Evolutionary conservation across 2,797 vertebrate genomes (phyloP), one percentile per base, ranked within the genome.

Genomic region (Serranus cabrilla): DNA sequence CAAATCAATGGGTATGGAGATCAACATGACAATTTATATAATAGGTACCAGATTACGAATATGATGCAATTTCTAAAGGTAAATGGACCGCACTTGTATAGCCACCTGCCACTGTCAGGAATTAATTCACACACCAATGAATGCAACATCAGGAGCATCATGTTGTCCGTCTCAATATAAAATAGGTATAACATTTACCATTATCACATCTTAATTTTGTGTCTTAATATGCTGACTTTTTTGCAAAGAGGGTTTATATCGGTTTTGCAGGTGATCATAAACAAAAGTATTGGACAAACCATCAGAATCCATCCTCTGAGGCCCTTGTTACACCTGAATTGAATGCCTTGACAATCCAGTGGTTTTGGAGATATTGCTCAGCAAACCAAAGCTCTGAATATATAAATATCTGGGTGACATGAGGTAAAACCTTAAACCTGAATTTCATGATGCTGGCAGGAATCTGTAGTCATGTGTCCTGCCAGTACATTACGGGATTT

Each of bases 401-500:
- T 16, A 55, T 8, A 23, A 57, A 23, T 49, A 10, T 7, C 17
- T 49, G 25, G 57, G 34, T 37, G 54, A 66, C 31, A 40, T 25
- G 6, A 11, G 8, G 11, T 18, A 17, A 11, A 12, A 57, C 37
- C 27, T 21, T 17, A 50, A 34, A 51, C 14, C 11, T 3, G 37
- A 31, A 54, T 40, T 20, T 25, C 20, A 47, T 47, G 18, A 20
- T 16, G 42, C 45, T 2, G 21, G 31, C 14, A n/a, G 37, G 17
- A 18, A 47, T 67, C 39, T 39, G 25, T 34, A 18, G 9, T 82
- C 62, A 39, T 70, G 50, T 62, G 4, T 59, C 5, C 11, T 76
- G 39, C 31, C 56, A 49, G 51, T 47, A 57, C 42, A 57, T 71
- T 51, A 74, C 60, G 20, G 14, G 42, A 67, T 81, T 39, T 81